Conservation (phyloP, 2,888 invertebrate genomes). For the Enoplolaimus lenunculus region DNA sequence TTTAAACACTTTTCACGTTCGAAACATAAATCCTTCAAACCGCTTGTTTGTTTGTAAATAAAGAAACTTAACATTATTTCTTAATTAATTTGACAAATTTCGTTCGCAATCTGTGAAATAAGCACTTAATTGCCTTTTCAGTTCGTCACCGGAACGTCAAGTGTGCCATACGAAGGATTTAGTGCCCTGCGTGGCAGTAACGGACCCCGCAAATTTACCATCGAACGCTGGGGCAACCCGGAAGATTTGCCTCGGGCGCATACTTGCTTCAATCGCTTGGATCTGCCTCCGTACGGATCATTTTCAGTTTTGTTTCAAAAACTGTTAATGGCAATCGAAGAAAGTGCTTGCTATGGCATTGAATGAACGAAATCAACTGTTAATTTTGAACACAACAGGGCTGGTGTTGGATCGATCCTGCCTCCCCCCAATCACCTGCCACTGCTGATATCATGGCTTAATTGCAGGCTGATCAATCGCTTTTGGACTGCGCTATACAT, state of each 20-base stretch:
- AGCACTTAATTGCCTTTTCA: constrained; percentile 32
- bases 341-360: constrained; percentile 88
- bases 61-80: neutral
- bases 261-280: constrained; percentile 91
- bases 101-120: constrained; percentile 1
- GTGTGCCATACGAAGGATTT: constrained; percentile 94
- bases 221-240: constrained; percentile 90
- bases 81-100: too few species aligned
- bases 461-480: too few species aligned
- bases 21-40: constrained; percentile 12
- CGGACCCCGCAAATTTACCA: constrained; percentile 84
- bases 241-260: constrained; percentile 79
- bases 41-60: neutral
- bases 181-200: constrained; percentile 82
- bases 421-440: too few species aligned
- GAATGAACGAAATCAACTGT: constrained; percentile 49
- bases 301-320: constrained; percentile 80
- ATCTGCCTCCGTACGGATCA: constrained; percentile 85
- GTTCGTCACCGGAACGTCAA: constrained; percentile 94
- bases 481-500: too few species aligned
- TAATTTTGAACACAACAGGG: too few species aligned
- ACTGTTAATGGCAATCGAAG: constrained; percentile 76
- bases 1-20: too few species aligned
- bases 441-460: too few species aligned
- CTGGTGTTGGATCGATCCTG: too few species aligned